Evolutionary conservation across 2,797 vertebrate species (phyloP).

Genomic region (Coreius guichenoti): DNA sequence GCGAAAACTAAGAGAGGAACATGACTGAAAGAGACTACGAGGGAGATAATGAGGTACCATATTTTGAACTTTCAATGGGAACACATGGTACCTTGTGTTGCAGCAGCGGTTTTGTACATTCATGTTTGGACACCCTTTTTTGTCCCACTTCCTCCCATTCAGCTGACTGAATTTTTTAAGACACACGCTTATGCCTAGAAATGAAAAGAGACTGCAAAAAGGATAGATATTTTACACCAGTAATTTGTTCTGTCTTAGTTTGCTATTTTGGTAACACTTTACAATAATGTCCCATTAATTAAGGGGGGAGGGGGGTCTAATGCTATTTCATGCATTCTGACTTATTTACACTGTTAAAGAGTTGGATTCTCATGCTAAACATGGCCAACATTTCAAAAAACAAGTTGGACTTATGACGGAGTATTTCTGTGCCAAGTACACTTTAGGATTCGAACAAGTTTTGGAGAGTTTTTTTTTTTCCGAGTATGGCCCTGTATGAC

Average conservation of each 20-base stretch:
- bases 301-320: too few relatives aligned
- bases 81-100: constrained; percentile 15
- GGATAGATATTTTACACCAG: neutral
- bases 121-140: constrained; percentile 18
- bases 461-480: too few relatives aligned
- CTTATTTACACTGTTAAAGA: too few relatives aligned
- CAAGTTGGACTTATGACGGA: too few relatives aligned
- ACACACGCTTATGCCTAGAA: constrained; percentile 5
- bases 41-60: constrained; percentile 28
- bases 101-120: constrained; percentile 13
- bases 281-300: neutral
- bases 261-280: neutral
- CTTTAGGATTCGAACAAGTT: too few relatives aligned
- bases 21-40: neutral
- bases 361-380: too few relatives aligned
- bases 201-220: constrained; percentile 5
- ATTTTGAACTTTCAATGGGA: neutral
- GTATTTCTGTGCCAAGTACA: too few relatives aligned
- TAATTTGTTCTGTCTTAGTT: neutral
- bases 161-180: constrained; percentile 14
- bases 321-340: too few relatives aligned
- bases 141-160: constrained; percentile 29
- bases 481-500: too few relatives aligned
- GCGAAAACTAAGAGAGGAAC: neutral
- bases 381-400: too few relatives aligned